Conservation (phyloP, 2,113 vertebrate genomes). For the Brienomyrus longianalis region DNA sequence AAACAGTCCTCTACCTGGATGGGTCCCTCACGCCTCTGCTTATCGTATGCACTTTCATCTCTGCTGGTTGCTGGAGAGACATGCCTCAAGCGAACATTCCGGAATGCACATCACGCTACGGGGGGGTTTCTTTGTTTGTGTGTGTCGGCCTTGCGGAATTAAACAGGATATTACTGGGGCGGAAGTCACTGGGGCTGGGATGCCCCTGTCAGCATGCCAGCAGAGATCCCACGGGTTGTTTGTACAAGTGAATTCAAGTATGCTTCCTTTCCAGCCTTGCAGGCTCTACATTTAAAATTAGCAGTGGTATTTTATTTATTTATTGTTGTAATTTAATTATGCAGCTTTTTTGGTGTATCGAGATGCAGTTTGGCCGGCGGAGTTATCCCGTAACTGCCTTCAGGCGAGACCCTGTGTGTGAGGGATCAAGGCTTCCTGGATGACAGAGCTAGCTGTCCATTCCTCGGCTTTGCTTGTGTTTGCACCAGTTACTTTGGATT, state of each 20-base stretch:
- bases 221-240: neutral
- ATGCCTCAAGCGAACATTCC: neutral
- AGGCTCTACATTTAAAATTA: neutral
- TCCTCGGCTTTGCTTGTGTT: no score
- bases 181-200: neutral
- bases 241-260: neutral
- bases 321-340: neutral
- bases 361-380: no score
- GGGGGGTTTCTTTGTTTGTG: neutral
- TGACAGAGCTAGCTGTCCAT: no score
- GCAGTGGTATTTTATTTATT: neutral
- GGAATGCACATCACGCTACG: neutral
- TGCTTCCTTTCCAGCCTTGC: neutral
- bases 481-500: no score
- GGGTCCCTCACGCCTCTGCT: neutral
- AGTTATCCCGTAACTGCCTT: no score
- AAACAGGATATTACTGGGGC: neutral
- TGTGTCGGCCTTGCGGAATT: neutral
- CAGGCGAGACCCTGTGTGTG: no score
- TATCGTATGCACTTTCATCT: neutral
- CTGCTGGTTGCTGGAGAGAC: neutral
- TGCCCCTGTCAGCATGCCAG: neutral
- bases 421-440: no score
- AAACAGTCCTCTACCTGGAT: neutral
- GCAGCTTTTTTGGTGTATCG: no score